phyloP scores from a whole-genome alignment of 2,113 vertebrate genomes.

The Campylomormyrus tamandua region DNA sequence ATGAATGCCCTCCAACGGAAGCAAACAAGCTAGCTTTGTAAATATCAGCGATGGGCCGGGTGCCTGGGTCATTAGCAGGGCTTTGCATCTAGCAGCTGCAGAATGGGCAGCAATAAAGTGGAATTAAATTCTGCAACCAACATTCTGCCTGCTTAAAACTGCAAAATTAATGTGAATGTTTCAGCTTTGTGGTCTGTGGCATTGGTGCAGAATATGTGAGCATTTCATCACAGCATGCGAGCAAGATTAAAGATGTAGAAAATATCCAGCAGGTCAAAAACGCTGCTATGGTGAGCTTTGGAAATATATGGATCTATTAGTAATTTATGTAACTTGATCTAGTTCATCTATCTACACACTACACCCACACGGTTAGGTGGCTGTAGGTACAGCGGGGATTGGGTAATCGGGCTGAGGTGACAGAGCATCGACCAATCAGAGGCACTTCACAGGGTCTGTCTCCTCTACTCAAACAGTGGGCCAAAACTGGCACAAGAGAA shows the following conservation, averaged over 20 bases:
- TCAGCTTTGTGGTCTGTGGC: background rate
- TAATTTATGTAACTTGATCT: background rate
- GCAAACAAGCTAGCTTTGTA: background rate
- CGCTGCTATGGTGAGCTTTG: background rate
- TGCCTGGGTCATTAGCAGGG: background rate
- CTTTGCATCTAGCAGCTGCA: background rate
- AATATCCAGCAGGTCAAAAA: background rate
- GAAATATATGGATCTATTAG: background rate
- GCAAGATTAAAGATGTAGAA: background rate
- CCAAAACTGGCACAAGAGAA: background rate
- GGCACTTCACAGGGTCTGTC: background rate
- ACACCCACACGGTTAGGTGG: background rate
- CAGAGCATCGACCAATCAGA: background rate
- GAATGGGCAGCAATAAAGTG: background rate
- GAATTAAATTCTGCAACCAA: background rate
- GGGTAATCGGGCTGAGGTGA: background rate
- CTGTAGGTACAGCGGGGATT: background rate
- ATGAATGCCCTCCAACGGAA: background rate
- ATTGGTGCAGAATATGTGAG: background rate
- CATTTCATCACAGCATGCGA: background rate
- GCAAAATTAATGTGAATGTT: background rate
- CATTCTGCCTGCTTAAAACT: background rate
- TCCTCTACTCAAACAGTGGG: background rate
- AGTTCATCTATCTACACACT: background rate
- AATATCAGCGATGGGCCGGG: background rate